Evolutionary conservation across 2,888 invertebrate species (phyloP), one percentile per base, ranked within the genome.

Genomic region (Lacanobia oleracea): DNA sequence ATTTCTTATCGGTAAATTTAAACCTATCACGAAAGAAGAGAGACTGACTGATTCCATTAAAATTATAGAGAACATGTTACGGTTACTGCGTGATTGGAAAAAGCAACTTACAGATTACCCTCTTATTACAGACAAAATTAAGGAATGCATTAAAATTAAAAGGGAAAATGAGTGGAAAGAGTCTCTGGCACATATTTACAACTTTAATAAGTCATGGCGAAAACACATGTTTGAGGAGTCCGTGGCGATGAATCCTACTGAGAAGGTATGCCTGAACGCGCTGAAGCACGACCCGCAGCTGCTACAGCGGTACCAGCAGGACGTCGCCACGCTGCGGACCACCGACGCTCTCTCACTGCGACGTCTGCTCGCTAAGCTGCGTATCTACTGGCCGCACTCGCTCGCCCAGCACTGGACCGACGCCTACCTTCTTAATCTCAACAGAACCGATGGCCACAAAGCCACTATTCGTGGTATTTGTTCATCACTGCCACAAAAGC

Each of bases 221-320:
- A 93, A 85, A 75, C 69, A 79, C 23, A 85, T 95, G 83, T 94
- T 94, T 81, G 89, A 93, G 68, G 91, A 93, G 48, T 94, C 94
- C 2, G 51, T 95, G 54, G 43, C 76, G 23, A 72, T 94, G 69
- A 82, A 82, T 56, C 91, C 91, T 7, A 86, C 85, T 37, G 90
- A 92, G 78, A 84, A 89, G 18, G 91, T 87, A 14, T 91, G 90
- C 66, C 62, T 94, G n/a, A 94, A 94, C 77, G 91, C 91, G 16
- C 78, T 95, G 14, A 94, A 94, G 85, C 94, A 94, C 72, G 90
- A 91, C 10, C 91, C 94, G 16, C 77, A 78, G 53, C 78, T 94
- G 61, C 79, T 94, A 27, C 67, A 72, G 45, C 87, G 88, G 18
- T 82, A 91, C 74, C 82, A 84, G 40, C 76, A 76, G 1, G 86